A percentile compares a stretch with the other conserved stretches of the same genome.
Conservation (phyloP, 2,888 invertebrate genomes). For the Labia minor region DNA sequence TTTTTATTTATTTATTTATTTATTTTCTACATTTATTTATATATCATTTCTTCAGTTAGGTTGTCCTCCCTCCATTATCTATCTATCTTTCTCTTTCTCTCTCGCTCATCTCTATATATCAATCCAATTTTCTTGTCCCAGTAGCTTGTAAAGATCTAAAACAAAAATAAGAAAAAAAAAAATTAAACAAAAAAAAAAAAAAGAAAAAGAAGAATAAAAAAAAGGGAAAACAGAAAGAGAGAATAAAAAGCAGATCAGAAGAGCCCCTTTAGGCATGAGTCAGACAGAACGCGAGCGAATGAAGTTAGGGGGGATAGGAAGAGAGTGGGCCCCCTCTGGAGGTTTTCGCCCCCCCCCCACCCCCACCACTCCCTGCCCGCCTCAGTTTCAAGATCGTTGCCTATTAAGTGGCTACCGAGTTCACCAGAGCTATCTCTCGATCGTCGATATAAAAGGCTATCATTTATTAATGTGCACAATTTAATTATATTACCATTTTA, state of each 20-base stretch:
- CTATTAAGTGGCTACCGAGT: constrained; percentile 6
- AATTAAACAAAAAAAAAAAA: neutral
- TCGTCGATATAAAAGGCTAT: neutral
- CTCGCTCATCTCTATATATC: neutral
- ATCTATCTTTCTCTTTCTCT: no score
- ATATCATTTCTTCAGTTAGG: neutral
- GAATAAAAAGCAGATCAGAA: no score
- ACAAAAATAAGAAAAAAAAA: neutral
- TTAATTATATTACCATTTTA: no score
- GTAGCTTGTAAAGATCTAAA: constrained; percentile 6
- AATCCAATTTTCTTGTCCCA: constrained; percentile 2
- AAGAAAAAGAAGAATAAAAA: neutral
- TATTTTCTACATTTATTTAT: neutral
- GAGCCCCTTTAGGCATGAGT: neutral
- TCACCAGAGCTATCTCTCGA: neutral
- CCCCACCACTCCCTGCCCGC: neutral
- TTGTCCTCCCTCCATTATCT: neutral
- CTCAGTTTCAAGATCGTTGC: neutral
- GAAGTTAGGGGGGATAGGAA: neutral
- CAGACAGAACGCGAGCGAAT: neutral
- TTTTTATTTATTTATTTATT: neutral
- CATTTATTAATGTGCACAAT: no score
- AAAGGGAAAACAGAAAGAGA: neutral
- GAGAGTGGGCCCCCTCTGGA: neutral
- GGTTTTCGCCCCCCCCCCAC: no score